These are phyloP conservation scores for Nemotelus pantherinus DNA, from an alignment of 2,888 invertebrate species.

Conservation along the genomic window DNA sequence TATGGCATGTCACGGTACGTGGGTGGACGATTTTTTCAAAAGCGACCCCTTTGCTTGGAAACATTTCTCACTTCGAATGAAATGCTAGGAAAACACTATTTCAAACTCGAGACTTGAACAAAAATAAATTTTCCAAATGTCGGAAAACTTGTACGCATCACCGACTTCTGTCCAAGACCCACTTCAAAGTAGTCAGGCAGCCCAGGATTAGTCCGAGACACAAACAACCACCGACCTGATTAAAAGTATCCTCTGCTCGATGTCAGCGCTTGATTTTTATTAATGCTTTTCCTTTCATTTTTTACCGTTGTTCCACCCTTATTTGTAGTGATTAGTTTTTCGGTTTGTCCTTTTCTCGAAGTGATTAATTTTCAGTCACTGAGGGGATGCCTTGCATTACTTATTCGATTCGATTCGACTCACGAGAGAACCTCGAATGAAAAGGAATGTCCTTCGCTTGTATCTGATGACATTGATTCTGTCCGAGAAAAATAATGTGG, in stretches of 20 bases:
- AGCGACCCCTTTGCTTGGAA: too few relatives aligned
- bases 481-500: slow-evolving; percentile 6
- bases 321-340: slow-evolving; percentile 51
- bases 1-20: too few relatives aligned
- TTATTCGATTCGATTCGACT: not conserved
- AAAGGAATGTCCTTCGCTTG: not conserved
- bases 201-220: not conserved
- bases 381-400: not conserved
- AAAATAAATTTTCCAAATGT: too few relatives aligned
- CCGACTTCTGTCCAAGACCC: too few relatives aligned
- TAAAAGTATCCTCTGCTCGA: slow-evolving; percentile 44
- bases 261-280: slow-evolving; percentile 49
- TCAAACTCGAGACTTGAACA: too few relatives aligned
- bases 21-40: too few relatives aligned
- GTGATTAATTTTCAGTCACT: slow-evolving; percentile 47
- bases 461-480: not conserved
- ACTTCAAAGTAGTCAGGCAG: too few relatives aligned
- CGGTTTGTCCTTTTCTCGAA: slow-evolving; percentile 22
- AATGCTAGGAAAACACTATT: too few relatives aligned
- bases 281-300: slow-evolving; percentile 50
- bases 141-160: too few relatives aligned
- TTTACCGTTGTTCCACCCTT: slow-evolving; percentile 46
- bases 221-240: slow-evolving; percentile 27
- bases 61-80: too few relatives aligned
- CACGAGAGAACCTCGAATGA: not conserved